Evolutionary conservation across 2,888 invertebrate genomes (phyloP), one percentile per base, ranked within the genome.

Genomic region (Didymodactylos carnosus): DNA sequence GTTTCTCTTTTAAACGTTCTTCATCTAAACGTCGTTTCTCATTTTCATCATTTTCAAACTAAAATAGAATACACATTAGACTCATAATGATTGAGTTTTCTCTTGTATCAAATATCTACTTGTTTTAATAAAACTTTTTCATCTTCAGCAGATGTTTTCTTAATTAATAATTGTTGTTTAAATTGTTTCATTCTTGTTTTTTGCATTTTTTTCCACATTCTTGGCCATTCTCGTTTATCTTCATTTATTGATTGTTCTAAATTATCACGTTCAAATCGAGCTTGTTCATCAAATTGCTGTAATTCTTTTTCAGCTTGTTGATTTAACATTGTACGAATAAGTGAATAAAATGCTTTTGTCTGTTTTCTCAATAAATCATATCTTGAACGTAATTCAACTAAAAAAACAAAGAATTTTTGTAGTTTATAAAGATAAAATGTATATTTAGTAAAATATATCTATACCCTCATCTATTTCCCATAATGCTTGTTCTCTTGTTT

Each of bases 391-490:
- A 49, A 49, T 49, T 49, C 46, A 2, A 49, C 7, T 49, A n/a
- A n/a, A n/a, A n/a, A n/a, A n/a, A n/a, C n/a, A n/a, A n/a, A n/a
- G n/a, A n/a, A n/a, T n/a, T n/a, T n/a, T n/a, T n/a, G n/a, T n/a
- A n/a, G n/a, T n/a, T n/a, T n/a, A n/a, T n/a, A n/a, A n/a, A n/a
- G n/a, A n/a, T n/a, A n/a, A n/a, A n/a, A n/a, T n/a, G n/a, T n/a
- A n/a, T n/a, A n/a, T n/a, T n/a, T n/a, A n/a, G n/a, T n/a, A n/a
- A n/a, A n/a, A n/a, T n/a, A n/a, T n/a, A n/a, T n/a, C n/a, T n/a
- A n/a, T n/a, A n/a, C n/a, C n/a, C n/a, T 49, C 46, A 49, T 98
- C 98, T 75, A 94, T 84, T 82, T 98, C 98, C 95, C 97, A 98
- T 3, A 95, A 87, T 6, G 92, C 90, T 0, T 94, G 92, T 82